Conservation (phyloP, 2,113 vertebrate genomes). For the Sceloporus tristichus region DNA sequence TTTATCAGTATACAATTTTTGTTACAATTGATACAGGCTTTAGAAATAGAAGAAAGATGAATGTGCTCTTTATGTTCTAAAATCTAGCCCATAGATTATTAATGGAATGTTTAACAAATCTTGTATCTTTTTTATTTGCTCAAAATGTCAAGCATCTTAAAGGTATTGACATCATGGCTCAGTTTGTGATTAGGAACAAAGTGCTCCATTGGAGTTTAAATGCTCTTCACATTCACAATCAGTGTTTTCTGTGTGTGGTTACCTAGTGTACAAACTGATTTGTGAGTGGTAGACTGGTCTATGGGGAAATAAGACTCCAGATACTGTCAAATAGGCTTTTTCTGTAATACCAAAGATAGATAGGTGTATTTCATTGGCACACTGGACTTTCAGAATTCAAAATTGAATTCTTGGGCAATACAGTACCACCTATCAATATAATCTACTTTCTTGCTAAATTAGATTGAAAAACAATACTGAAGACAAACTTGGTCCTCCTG, state of each 20-base stretch:
- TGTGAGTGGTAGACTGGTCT: slow-evolving; percentile 20
- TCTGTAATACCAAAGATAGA: not conserved
- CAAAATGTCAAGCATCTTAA: not conserved
- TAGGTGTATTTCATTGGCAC: slow-evolving; percentile 1
- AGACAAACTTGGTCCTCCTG: not conserved
- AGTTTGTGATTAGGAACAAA: not conserved
- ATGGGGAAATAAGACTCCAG: not conserved
- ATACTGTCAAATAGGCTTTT: not conserved
- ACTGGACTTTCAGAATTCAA: not conserved
- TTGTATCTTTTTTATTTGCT: not conserved
- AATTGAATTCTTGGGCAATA: slow-evolving; percentile 1
- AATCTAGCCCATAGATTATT: not conserved
- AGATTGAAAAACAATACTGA: slow-evolving; percentile 1
- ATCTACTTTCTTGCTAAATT: slow-evolving; percentile 25
- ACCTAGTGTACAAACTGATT: not conserved
- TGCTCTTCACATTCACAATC: not conserved
- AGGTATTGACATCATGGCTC: not conserved
- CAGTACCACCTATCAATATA: not conserved
- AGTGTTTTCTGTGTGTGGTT: not conserved
- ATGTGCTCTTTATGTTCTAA: not conserved
- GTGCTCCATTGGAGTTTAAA: not conserved
- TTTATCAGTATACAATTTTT: not conserved
- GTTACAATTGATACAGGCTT: not conserved
- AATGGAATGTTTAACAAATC: no score
- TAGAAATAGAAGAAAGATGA: not conserved